Conservation (phyloP, 2,113 vertebrate species). For the Callocephalon fimbriatum region DNA sequence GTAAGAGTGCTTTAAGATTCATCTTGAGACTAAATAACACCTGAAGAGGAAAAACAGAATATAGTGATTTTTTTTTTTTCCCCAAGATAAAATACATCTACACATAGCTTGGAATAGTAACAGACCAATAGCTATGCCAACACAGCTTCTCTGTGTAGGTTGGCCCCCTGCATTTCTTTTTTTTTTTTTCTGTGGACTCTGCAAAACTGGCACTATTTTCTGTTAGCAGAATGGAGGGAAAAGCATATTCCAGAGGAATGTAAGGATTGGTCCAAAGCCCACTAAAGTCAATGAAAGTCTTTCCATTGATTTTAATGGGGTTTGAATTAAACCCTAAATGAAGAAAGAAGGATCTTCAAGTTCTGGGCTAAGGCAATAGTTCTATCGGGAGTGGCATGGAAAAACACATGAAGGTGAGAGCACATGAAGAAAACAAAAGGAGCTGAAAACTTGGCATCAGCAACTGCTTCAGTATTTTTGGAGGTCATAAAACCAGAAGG, state of each 20-base stretch:
- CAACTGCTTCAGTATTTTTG: neutral
- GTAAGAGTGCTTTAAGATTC: neutral
- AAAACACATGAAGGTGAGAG: conserved; percentile 37
- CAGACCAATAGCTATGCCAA: neutral
- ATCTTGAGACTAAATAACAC: neutral
- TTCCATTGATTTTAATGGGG: conserved; percentile 33
- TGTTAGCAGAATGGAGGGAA: conserved; percentile 1
- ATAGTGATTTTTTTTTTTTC: neutral
- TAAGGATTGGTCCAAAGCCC: neutral
- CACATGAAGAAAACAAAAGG: conserved; percentile 17
- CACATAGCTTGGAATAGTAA: neutral
- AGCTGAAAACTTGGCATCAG: neutral
- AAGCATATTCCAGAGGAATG: conserved; percentile 1
- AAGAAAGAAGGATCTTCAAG: conserved; percentile 8
- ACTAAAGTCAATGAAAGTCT: conserved; percentile 15
- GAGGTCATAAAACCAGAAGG: neutral
- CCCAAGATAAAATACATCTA: neutral
- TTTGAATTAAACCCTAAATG: conserved; percentile 9
- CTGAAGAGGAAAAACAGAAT: neutral
- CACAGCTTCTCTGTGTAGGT: neutral
- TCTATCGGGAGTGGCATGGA: conserved; percentile 18
- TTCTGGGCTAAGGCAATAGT: neutral
- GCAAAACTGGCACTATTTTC: neutral
- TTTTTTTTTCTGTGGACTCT: neutral
- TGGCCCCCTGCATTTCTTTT: neutral